Base-by-base conservation (phyloP, 2,888 invertebrate species). In the Lepas anatifera region DNA sequence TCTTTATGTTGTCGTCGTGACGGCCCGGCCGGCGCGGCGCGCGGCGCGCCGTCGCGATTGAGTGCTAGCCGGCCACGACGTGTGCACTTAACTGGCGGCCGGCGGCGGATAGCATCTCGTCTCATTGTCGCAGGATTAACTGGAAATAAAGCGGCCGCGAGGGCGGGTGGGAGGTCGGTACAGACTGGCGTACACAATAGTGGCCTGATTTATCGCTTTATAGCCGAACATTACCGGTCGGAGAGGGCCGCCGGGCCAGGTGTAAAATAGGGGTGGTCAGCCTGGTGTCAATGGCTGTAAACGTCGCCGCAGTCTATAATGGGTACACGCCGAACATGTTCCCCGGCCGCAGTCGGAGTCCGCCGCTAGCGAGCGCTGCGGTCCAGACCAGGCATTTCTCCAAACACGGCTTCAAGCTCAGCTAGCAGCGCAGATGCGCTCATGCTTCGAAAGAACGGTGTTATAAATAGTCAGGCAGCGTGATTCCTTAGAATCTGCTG, bases 221-320 rank as follows among this genome's bases (percentile, higher is more conserved):
- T 58, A 58, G 58, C 18, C 32, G 32, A 32, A 10, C 58, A 35
- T 32, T 58, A 58, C 58, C 16, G 58, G 16, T 11, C 29, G 29
- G 29, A 4, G 29, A 22, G 27, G 8, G 27, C 58, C 22, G n/a
- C 18, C 58, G 32, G 58, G 22, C 32, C 35, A 58, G 58, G 58
- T 58, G 58, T 58, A 58, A 58, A 58, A 58, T 58, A 58, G 58
- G 58, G 58, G 58, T 58, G 58, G 58, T 22, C 58, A 58, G 32
- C 4, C 22, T 1, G 1, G 10, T 35, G 35, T 58, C 32, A 58
- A 58, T 58, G 35, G 58, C 58, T 22, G 58, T 58, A 58, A 58
- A 58, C 58, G 58, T 58, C 58, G 7, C 58, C 58, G 22, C 22
- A 58, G 25, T 35, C 22, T 22, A 32, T 32, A 58, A 10, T 35